A percentile compares a stretch with the other conserved stretches of the same genome.
Evolutionary conservation across 2,797 vertebrate genomes (phyloP).

Genomic region (Tenualosa ilisha): DNA sequence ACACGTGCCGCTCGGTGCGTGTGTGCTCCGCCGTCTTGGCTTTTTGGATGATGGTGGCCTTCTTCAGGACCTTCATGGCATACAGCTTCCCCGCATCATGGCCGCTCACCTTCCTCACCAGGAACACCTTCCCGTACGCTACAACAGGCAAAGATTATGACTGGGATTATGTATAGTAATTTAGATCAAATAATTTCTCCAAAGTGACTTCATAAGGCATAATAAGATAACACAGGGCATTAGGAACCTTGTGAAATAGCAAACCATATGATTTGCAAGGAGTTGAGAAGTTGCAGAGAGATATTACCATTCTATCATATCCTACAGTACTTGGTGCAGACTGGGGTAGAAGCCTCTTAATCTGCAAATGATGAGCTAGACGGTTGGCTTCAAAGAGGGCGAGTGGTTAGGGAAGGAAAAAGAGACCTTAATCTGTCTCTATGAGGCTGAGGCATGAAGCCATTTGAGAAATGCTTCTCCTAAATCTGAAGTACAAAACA

Average conservation of each 20-base stretch:
- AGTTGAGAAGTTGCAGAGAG: not conserved
- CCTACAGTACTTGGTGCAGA: not conserved
- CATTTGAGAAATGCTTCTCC: not conserved
- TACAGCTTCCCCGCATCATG: slow-evolving; percentile 93
- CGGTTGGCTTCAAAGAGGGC: not conserved
- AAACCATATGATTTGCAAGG: not conserved
- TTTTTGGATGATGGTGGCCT: slow-evolving; percentile 97
- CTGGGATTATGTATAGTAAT: not conserved
- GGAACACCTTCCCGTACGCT: slow-evolving; percentile 98
- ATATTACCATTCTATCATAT: not conserved
- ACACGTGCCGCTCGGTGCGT: slow-evolving; percentile 89
- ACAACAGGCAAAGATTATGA: slow-evolving; percentile 42
- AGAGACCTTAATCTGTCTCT: not conserved
- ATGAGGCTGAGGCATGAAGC: not conserved
- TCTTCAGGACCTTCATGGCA: slow-evolving; percentile 99
- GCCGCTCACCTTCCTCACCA: slow-evolving; percentile 95
- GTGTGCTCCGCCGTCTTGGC: slow-evolving; percentile 97
- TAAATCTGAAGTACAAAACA: not conserved
- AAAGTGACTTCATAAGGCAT: not conserved
- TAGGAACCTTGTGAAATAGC: not conserved
- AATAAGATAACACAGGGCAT: not conserved
- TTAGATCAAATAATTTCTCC: not conserved
- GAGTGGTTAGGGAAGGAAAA: not conserved
- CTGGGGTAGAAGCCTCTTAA: not conserved
- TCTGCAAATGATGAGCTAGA: not conserved